Conservation (phyloP, 2,113 vertebrate species). For the Murina feae region DNA sequence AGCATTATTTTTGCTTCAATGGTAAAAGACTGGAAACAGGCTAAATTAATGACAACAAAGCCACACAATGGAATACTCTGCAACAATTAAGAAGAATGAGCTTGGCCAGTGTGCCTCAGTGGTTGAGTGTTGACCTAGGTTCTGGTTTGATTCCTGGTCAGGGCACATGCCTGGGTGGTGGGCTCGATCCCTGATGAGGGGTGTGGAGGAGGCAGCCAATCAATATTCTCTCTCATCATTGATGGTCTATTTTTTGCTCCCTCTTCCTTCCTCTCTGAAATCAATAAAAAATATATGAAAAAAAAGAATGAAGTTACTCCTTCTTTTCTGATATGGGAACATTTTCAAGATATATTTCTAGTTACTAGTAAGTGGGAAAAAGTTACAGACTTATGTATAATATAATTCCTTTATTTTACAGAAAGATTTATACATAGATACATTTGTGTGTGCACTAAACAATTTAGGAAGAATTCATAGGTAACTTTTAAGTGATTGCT, state of each 20-base stretch:
- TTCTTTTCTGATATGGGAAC: background rate
- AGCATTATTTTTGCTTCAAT: background rate
- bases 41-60: background rate
- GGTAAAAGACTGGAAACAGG: background rate
- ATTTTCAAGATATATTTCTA: background rate
- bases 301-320: background rate
- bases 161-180: too few relatives aligned
- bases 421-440: background rate
- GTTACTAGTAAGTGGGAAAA: background rate
- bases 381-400: background rate
- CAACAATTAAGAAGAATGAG: background rate
- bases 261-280: too few relatives aligned
- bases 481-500: background rate
- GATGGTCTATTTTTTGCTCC: too few relatives aligned
- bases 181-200: too few relatives aligned
- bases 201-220: too few relatives aligned
- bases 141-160: too few relatives aligned
- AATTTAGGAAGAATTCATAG: background rate
- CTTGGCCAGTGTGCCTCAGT: too few relatives aligned
- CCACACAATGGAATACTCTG: background rate
- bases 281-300: too few relatives aligned
- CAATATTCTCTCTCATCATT: too few relatives aligned
- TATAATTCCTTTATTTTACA: background rate
- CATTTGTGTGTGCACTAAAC: background rate
- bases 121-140: too few relatives aligned